phyloP scores from a whole-genome alignment of 1,140 invertebrate species.

The Dryas iulia region DNA sequence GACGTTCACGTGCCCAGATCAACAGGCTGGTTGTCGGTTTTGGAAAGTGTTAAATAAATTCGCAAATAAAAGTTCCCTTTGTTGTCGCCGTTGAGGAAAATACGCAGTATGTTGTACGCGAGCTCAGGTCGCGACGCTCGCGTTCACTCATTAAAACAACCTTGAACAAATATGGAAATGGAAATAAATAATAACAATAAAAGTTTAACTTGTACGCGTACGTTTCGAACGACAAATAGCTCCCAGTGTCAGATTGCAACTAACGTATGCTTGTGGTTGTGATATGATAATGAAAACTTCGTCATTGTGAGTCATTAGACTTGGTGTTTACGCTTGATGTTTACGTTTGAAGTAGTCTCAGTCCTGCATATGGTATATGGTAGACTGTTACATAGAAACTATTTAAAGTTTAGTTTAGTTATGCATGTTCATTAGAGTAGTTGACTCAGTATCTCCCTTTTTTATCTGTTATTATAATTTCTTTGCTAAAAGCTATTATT shows the following conservation, averaged over 20 bases:
- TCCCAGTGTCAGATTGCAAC: slow-evolving; percentile 60
- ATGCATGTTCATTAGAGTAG: slow-evolving; percentile 40
- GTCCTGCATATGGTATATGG: slow-evolving; percentile 40
- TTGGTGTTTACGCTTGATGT: slow-evolving; percentile 74
- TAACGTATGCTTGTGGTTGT: slow-evolving; percentile 64
- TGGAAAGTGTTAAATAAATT: slow-evolving; percentile 60
- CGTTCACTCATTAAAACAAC: slow-evolving; percentile 50
- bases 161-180: slow-evolving; percentile 37
- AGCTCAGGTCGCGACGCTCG: slow-evolving; percentile 35
- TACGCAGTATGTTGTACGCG: slow-evolving; percentile 52
- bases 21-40: slow-evolving; percentile 61
- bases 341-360: slow-evolving; percentile 58
- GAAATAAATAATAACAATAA: slow-evolving; percentile 29
- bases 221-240: slow-evolving; percentile 49
- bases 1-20: slow-evolving; percentile 61
- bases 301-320: slow-evolving; percentile 76
- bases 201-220: slow-evolving; percentile 30
- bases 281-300: slow-evolving; percentile 76
- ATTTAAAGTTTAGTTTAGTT: slow-evolving; percentile 49
- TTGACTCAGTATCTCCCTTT: not conserved
- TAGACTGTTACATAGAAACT: slow-evolving; percentile 49
- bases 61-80: slow-evolving; percentile 64
- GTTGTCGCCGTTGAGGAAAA: slow-evolving; percentile 71
- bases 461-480: not conserved
- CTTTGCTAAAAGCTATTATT: not conserved